phyloP scores from a whole-genome alignment of 2,888 invertebrate genomes.

The Lutraria lutraria region DNA sequence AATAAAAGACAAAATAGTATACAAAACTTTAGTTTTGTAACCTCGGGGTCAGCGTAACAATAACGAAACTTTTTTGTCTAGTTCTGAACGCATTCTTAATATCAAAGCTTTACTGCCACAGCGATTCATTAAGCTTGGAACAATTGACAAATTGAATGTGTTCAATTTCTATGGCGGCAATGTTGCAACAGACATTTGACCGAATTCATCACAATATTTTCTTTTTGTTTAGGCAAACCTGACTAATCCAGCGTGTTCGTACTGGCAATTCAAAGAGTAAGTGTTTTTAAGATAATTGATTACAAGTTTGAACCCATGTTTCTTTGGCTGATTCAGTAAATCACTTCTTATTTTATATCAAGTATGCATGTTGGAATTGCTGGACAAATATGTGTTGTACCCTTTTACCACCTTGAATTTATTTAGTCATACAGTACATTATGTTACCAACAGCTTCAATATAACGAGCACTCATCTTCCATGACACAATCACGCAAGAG shows the following conservation, averaged over 20 bases:
- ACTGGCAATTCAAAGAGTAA: conserved; percentile 31
- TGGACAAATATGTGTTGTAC: background rate
- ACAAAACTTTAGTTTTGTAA: too few relatives aligned
- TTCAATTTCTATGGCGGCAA: background rate
- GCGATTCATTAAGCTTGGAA: too few relatives aligned
- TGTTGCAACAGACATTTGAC: background rate
- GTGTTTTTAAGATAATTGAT: background rate
- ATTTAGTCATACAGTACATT: background rate
- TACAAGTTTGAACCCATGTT: background rate
- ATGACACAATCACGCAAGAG: too few relatives aligned
- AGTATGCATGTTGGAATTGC: background rate
- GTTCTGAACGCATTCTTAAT: too few relatives aligned
- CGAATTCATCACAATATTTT: background rate
- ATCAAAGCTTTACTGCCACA: too few relatives aligned
- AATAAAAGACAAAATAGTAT: too few relatives aligned
- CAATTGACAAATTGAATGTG: too few relatives aligned
- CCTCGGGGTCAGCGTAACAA: too few relatives aligned
- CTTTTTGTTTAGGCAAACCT: background rate
- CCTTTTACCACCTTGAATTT: background rate
- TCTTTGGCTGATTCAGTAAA: background rate
- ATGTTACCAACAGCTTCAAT: background rate
- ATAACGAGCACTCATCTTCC: too few relatives aligned
- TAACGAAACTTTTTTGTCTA: too few relatives aligned
- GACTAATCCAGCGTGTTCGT: background rate
- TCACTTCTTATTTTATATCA: background rate